Evolutionary conservation across 1,140 invertebrate genomes (phyloP).

Genomic region (Nebria ingens): DNA sequence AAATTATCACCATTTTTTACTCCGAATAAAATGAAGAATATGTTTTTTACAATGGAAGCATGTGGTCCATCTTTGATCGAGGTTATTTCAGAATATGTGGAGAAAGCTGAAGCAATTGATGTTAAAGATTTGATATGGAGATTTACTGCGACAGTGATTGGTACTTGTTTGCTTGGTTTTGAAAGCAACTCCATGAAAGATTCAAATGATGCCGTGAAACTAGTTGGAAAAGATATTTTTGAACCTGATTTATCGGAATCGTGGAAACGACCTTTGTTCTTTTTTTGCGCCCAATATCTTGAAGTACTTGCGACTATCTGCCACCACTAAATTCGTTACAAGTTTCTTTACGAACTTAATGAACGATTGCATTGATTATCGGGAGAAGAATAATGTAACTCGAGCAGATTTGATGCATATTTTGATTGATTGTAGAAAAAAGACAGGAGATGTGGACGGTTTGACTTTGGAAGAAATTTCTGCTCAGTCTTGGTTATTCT

Average conservation of each 20-base stretch:
- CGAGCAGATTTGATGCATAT: constrained; percentile 36
- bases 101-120: constrained; percentile 17
- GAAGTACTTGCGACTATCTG: constrained; percentile 15
- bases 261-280: constrained; percentile 17
- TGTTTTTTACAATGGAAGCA: constrained; percentile 38
- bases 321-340: constrained; percentile 23
- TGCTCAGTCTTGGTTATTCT: constrained; percentile 33
- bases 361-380: constrained; percentile 30
- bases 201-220: constrained; percentile 23
- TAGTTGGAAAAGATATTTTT: constrained; percentile 24
- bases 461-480: constrained; percentile 27
- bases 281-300: constrained; percentile 19
- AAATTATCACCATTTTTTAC: constrained; percentile 43
- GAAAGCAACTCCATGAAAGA: constrained; percentile 26
- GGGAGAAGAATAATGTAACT: constrained; percentile 29
- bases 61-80: constrained; percentile 18
- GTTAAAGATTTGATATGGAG: constrained; percentile 24
- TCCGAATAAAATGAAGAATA: constrained; percentile 42
- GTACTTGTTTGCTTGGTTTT: constrained; percentile 32
- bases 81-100: constrained; percentile 1
- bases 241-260: constrained; percentile 10
- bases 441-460: constrained; percentile 11
- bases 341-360: constrained; percentile 34
- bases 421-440: constrained; percentile 30
- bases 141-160: constrained; percentile 28